Evolutionary conservation across 2,888 invertebrate species (phyloP).

Genomic region (Drosophila vallismaia): DNA sequence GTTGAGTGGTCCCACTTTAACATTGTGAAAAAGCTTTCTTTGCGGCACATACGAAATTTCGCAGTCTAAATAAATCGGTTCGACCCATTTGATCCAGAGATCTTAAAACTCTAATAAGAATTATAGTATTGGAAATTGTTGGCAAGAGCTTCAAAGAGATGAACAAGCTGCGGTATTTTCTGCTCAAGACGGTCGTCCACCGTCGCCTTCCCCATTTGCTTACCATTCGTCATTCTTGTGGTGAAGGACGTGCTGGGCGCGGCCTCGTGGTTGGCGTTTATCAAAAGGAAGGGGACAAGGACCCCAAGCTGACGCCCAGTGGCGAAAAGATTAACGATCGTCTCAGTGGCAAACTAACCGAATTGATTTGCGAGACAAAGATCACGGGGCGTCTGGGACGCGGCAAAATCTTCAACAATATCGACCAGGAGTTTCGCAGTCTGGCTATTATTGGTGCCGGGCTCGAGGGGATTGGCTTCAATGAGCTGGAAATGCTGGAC

Average conservation of each 20-base stretch:
- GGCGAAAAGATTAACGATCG: constrained; percentile 84
- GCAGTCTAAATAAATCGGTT: constrained; percentile 14
- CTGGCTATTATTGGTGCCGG: constrained; percentile 89
- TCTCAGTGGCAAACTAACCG: constrained; percentile 83
- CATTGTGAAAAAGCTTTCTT: constrained; percentile 4
- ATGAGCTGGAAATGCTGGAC: constrained; percentile 88
- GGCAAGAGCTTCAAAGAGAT: constrained; percentile 22
- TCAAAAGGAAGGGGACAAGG: constrained; percentile 83
- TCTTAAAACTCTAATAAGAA: background rate
- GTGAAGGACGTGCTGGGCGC: constrained; percentile 62
- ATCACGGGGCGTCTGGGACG: constrained; percentile 77
- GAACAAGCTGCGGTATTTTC: constrained; percentile 37
- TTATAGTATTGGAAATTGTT: background rate
- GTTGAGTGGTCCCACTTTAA: background rate
- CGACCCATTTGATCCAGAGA: background rate
- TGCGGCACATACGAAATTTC: constrained; percentile 9
- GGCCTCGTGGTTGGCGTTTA: constrained; percentile 85
- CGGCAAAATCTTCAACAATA: constrained; percentile 86
- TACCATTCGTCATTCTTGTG: constrained; percentile 34
- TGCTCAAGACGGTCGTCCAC: constrained; percentile 18
- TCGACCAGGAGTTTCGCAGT: constrained; percentile 85
- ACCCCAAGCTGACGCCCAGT: constrained; percentile 83
- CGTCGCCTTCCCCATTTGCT: background rate
- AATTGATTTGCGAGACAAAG: constrained; percentile 83
- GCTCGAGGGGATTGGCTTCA: constrained; percentile 86